Evolutionary conservation across 35 echinoderm and acorn worm genomes (phyloP).

Genomic region (Anneissia japonica): DNA sequence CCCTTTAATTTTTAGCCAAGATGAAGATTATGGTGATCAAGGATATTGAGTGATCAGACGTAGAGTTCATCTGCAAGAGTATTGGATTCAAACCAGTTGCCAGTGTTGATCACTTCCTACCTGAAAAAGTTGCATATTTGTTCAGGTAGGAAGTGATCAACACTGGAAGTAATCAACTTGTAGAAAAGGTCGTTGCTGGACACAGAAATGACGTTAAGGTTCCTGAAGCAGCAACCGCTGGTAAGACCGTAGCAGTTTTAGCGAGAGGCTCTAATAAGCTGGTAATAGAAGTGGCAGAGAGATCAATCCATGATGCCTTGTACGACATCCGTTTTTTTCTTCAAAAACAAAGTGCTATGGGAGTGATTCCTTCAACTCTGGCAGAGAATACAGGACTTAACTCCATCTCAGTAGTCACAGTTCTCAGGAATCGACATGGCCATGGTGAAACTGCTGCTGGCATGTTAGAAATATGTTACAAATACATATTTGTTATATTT

Average conservation of each 20-base stretch:
- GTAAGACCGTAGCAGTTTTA: slow-evolving; percentile 73
- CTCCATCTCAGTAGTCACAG: slow-evolving; percentile 78
- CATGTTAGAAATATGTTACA: slow-evolving; percentile 53
- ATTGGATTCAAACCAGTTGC: slow-evolving; percentile 83
- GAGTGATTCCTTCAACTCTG: no score
- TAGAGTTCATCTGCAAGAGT: slow-evolving; percentile 87
- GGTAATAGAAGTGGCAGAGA: slow-evolving; percentile 77
- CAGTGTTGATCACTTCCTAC: slow-evolving; percentile 85
- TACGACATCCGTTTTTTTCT: slow-evolving; percentile 94
- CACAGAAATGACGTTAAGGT: slow-evolving; percentile 94
- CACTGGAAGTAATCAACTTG: no score
- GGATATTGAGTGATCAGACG: slow-evolving; percentile 74
- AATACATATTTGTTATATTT: no score
- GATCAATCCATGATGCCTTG: slow-evolving; percentile 89
- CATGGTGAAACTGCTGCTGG: slow-evolving; percentile 72
- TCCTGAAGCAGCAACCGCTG: no score
- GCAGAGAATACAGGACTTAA: no score
- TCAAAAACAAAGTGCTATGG: slow-evolving; percentile 65
- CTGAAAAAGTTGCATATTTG: slow-evolving; percentile 65
- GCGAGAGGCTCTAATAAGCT: slow-evolving; percentile 86
- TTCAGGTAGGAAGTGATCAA: no score
- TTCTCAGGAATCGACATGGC: slow-evolving; percentile 69
- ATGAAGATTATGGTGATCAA: slow-evolving; percentile 98
- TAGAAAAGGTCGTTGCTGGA: slow-evolving; percentile 66
- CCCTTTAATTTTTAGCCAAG: slow-evolving; percentile 74